A percentile compares a stretch with the other conserved stretches of the same genome.
These are phyloP conservation scores for Euzophera pinguis DNA, from an alignment of 2,888 invertebrate species.

Conservation along the genomic window DNA sequence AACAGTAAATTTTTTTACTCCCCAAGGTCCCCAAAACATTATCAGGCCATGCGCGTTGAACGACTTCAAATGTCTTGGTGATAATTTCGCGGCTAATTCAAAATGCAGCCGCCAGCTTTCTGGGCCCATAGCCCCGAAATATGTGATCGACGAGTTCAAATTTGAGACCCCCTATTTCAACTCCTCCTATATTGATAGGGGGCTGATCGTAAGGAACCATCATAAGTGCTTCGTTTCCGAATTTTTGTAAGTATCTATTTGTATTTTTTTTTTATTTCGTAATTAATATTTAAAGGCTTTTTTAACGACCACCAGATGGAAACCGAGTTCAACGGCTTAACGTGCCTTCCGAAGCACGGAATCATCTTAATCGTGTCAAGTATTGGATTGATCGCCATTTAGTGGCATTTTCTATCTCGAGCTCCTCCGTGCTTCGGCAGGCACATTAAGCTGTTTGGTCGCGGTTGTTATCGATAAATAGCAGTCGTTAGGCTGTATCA, in stretches of 20 bases:
- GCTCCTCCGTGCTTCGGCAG: no score
- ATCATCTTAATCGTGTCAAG: no score
- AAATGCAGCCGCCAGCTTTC: conserved; percentile 33
- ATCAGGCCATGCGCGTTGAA: conserved; percentile 41
- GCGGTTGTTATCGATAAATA: no score
- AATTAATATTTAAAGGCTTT: no score
- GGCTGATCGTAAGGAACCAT: conserved; percentile 44
- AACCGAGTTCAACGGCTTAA: no score
- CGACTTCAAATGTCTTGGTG: conserved; percentile 41
- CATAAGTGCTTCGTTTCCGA: conserved; percentile 49
- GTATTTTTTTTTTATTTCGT: no score
- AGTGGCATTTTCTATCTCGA: no score
- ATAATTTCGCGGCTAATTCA: conserved; percentile 48
- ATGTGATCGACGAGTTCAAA: conserved; percentile 28
- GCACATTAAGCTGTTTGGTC: no score
- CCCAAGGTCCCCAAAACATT: conserved; percentile 12
- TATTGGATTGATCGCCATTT: no score
- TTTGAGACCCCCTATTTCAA: conserved; percentile 58
- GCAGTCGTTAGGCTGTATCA: no score
- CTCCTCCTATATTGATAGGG: conserved; percentile 44
- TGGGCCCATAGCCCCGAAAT: conserved; percentile 33
- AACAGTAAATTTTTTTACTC: not conserved
- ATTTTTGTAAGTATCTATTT: conserved; percentile 51
- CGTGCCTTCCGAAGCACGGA: no score
- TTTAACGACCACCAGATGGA: no score